Evolutionary conservation across 2,113 vertebrate genomes (phyloP), one percentile per base, ranked within the genome.

Genomic region (Amphilophus citrinellus): DNA sequence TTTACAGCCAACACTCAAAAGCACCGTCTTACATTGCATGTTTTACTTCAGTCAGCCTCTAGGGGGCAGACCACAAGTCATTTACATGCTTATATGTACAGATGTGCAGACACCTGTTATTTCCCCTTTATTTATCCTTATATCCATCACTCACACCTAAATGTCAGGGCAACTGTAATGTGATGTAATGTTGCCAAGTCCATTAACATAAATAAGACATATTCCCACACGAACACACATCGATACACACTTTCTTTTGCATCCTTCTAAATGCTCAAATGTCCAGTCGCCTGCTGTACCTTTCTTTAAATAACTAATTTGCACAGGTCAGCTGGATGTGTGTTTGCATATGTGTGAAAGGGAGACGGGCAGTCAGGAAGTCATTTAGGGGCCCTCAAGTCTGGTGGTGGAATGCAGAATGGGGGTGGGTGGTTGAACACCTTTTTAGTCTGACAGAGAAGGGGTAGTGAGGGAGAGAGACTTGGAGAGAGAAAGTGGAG

Each of bases 291-390:
- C 63, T 44, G 20, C 62, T 60, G 18, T 68, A 47, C 73, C 42
- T 57, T 80, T 81, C 22, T 86, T 61, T 84, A 82, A 88, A 84
- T 76, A 80, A 6, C 5, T 6, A 14, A 78, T 82, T 84, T 88
- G 71, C 63, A 79, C 62, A 82, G 58, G 87, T 80, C 61, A 65
- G 61, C 32, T 47, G 58, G 56, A 68, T 30, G 17, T 39, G 50
- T 76, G 61, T 61, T 79, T 27, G 63, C 15, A 57, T 30, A 65
- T 32, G n/a, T 61, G 79, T 59, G 75, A 75, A 37, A 27, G 63
- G 56, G 66, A 76, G 65, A 73, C 75, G 44, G 88, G 83, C 82
- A 91, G 91, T 85, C 88, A 94, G 94, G 92, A 94, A 95, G 92
- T 91, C 82, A 89, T 84, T 78, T 83, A 84, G 84, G 92, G 89